These are phyloP conservation scores for Allygus modestus DNA, from an alignment of 2,888 invertebrate species.

Conservation along the genomic window DNA sequence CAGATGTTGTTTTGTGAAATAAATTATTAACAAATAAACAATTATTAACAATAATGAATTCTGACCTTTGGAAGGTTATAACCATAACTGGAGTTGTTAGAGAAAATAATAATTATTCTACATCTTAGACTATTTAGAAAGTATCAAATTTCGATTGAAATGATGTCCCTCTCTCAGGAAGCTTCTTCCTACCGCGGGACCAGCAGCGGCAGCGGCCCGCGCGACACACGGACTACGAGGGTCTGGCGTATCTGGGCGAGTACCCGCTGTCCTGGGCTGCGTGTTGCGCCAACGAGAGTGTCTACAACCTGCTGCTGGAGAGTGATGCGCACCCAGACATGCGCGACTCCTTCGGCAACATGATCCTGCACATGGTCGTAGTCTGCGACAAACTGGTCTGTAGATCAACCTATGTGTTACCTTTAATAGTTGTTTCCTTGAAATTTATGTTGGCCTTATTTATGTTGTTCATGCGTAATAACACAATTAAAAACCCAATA, in stretches of 20 bases:
- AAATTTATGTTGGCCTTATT: neutral
- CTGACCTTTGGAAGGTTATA: too few relatives aligned
- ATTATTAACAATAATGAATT: too few relatives aligned
- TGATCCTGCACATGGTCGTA: constrained; percentile 99
- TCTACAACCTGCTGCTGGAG: constrained; percentile 96
- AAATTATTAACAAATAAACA: too few relatives aligned
- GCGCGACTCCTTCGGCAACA: constrained; percentile 98
- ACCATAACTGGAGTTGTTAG: too few relatives aligned
- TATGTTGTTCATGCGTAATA: too few relatives aligned
- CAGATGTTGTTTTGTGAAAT: too few relatives aligned
- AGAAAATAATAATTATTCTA: too few relatives aligned
- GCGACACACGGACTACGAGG: constrained; percentile 95
- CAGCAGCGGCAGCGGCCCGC: constrained; percentile 89
- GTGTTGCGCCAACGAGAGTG: constrained; percentile 97
- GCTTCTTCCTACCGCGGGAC: constrained; percentile 97
- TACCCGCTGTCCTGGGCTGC: constrained; percentile 99
- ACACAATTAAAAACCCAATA: too few relatives aligned
- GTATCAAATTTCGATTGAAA: too few relatives aligned
- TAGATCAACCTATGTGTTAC: constrained; percentile 67
- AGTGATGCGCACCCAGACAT: constrained; percentile 96
- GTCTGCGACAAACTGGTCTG: constrained; percentile 96
- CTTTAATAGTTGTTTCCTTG: constrained; percentile 61
- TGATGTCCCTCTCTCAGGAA: constrained; percentile 77
- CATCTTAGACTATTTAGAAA: too few relatives aligned
- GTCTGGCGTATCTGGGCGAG: constrained; percentile 97